Evolutionary conservation across 1,140 invertebrate genomes (phyloP).

Genomic region (Penaeus indicus): DNA sequence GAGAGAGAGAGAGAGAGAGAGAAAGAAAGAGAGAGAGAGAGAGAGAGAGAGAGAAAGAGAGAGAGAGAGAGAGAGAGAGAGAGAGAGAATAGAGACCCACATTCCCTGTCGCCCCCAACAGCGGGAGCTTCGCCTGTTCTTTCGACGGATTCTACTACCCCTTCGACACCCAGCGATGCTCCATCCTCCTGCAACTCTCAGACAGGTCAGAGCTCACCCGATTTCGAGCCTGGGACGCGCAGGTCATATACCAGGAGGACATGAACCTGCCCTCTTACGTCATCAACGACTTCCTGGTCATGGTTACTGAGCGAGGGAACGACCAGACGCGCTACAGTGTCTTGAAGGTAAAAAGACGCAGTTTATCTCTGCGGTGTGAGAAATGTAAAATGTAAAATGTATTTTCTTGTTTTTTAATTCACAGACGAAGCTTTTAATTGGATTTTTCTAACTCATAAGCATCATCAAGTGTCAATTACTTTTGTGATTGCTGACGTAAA

Average conservation of each 20-base stretch:
- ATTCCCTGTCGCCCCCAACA: not conserved
- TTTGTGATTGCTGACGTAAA: no score
- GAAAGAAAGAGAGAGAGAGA: no score
- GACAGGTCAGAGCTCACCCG: not conserved
- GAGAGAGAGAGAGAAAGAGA: no score
- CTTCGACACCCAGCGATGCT: slow-evolving; percentile 21
- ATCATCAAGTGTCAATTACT: no score
- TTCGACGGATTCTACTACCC: slow-evolving; percentile 35
- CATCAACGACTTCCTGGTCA: not conserved
- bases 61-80: no score
- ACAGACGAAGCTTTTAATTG: no score
- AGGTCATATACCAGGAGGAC: slow-evolving; percentile 22
- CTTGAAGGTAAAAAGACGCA: not conserved
- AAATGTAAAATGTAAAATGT: no score
- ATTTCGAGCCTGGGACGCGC: not conserved
- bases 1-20: no score
- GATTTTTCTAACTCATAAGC: no score
- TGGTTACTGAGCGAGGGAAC: not conserved
- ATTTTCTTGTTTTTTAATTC: no score
- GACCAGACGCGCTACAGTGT: not conserved
- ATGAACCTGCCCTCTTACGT: not conserved
- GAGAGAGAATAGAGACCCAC: no score
- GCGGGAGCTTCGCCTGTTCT: slow-evolving; percentile 21
- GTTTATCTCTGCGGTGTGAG: no score
- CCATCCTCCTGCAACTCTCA: slow-evolving; percentile 1